A percentile compares a stretch with the other conserved stretches of the same genome.
phyloP scores from a whole-genome alignment of 2,888 invertebrate species.

The Noctua janthe region DNA sequence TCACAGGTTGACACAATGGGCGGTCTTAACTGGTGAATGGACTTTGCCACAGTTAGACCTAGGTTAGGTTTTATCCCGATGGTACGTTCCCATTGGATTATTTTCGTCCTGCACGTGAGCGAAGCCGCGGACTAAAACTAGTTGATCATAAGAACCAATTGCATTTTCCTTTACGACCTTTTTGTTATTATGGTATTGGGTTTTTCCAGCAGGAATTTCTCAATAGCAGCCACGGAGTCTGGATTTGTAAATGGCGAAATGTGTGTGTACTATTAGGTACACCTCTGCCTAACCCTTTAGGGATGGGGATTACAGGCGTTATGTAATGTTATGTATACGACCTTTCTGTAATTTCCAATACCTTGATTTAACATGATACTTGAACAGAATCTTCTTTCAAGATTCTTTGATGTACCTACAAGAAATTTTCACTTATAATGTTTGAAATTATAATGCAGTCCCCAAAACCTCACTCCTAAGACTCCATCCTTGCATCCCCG shows the following conservation, averaged over 20 bases:
- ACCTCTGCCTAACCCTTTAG: no score
- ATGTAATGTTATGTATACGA: neutral
- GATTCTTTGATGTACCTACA: neutral
- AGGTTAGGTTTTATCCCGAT: neutral
- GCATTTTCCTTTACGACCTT: neutral
- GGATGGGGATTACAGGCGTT: no score
- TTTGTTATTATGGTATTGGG: no score
- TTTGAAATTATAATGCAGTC: slow-evolving; percentile 36
- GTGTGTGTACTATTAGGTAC: no score
- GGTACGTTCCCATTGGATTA: neutral
- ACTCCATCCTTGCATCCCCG: slow-evolving; percentile 31
- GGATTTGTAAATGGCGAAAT: no score
- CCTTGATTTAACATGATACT: neutral
- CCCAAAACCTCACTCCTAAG: slow-evolving; percentile 9
- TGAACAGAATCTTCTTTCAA: neutral
- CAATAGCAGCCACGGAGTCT: no score
- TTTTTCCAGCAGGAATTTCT: no score
- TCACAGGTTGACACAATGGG: neutral
- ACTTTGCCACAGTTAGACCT: neutral
- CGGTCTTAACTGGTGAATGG: no score
- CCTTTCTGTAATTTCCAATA: neutral
- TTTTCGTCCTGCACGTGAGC: neutral
- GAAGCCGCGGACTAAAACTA: neutral
- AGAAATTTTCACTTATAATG: neutral
- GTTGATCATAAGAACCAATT: neutral